Evolutionary conservation across 1,140 invertebrate genomes (phyloP).

Genomic region (Pogonognathellus flavescens): DNA sequence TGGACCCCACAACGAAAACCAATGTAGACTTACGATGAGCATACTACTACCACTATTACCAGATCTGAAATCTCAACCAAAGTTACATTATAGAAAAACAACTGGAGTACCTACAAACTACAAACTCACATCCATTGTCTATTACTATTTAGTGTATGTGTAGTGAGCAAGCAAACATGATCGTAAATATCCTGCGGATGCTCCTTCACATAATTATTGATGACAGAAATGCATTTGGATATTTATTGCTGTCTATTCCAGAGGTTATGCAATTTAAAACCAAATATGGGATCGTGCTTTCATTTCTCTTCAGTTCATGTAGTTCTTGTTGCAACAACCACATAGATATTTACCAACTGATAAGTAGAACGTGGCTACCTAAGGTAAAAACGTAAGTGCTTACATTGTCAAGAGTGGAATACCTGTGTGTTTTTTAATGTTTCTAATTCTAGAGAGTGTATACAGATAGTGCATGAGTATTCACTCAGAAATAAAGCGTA

Average conservation of each 20-base stretch:
- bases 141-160: neutral
- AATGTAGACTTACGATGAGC: neutral
- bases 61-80: neutral
- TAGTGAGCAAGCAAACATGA: conserved; percentile 15
- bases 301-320: neutral
- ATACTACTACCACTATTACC: too few species aligned
- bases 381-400: too few species aligned
- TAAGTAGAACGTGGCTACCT: too few species aligned
- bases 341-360: too few species aligned
- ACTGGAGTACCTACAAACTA: neutral
- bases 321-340: too few species aligned
- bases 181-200: conserved; percentile 45
- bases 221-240: conserved; percentile 47
- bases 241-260: conserved; percentile 25
- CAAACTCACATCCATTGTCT: neutral
- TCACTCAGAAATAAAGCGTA: too few species aligned
- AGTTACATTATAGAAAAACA: neutral
- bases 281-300: conserved; percentile 45
- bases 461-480: too few species aligned
- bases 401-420: too few species aligned
- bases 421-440: too few species aligned
- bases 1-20: conserved; percentile 32
- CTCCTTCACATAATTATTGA: conserved; percentile 49
- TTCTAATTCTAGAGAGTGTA: too few species aligned
- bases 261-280: conserved; percentile 41